Conservation (phyloP, 2,797 vertebrate genomes). For the Pygocentrus nattereri region DNA sequence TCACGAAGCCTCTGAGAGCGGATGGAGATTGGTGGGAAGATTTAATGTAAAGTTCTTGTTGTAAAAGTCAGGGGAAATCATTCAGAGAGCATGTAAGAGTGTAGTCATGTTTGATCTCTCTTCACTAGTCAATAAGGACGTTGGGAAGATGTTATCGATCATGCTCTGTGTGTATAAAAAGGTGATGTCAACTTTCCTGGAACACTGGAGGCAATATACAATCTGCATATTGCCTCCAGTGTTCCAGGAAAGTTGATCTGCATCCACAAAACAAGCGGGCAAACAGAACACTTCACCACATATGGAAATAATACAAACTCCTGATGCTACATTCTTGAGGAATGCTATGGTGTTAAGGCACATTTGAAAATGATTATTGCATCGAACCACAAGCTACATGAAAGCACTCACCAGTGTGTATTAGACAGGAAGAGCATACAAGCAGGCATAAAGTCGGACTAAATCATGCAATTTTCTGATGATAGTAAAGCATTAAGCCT, state of each 20-base stretch:
- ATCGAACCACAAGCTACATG: constrained; percentile 48
- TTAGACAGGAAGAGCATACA: constrained; percentile 37
- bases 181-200: too few species aligned
- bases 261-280: constrained; percentile 32
- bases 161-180: constrained; percentile 23
- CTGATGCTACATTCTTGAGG: constrained; percentile 39
- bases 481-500: constrained; percentile 27
- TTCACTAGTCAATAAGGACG: constrained; percentile 19
- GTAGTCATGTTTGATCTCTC: constrained; percentile 6
- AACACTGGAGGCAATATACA: too few species aligned
- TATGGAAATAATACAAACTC: constrained; percentile 56
- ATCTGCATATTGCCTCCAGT: not conserved
- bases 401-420: constrained; percentile 53
- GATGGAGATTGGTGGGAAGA: constrained; percentile 15
- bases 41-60: constrained; percentile 25
- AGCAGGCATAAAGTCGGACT: not conserved
- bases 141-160: not conserved
- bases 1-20: not conserved
- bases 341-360: constrained; percentile 38
- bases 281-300: constrained; percentile 53
- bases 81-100: not conserved
- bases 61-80: constrained; percentile 46
- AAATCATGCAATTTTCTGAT: constrained; percentile 40
- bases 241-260: constrained; percentile 28
- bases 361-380: constrained; percentile 62